phyloP scores from a whole-genome alignment of 92 coral and sea anemone species.

The Diadumene lineata region DNA sequence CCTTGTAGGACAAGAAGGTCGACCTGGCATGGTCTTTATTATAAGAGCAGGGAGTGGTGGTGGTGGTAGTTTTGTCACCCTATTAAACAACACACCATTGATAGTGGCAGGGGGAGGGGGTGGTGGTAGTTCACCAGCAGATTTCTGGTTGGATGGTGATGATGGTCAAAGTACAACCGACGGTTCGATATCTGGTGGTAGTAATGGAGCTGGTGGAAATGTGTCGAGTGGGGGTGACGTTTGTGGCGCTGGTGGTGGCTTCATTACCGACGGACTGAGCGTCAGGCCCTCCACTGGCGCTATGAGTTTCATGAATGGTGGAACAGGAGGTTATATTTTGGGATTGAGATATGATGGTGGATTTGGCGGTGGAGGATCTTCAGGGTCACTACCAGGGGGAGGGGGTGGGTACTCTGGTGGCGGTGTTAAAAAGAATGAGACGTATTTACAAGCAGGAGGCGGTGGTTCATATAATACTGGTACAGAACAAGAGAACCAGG shows the following conservation, averaged over 20 bases:
- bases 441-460: constrained; percentile 50
- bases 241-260: too few relatives aligned
- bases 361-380: constrained; percentile 82
- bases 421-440: constrained; percentile 48
- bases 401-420: constrained; percentile 91
- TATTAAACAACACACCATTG: constrained; percentile 25
- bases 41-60: constrained; percentile 74
- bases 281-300: constrained; percentile 20
- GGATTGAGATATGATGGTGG: constrained; percentile 41
- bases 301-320: constrained; percentile 48
- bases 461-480: constrained; percentile 78
- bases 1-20: constrained; percentile 78
- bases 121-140: constrained; percentile 56
- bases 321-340: constrained; percentile 45
- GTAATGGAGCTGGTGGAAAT: neutral
- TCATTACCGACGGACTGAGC: constrained; percentile 40
- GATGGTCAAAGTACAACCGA: constrained; percentile 58
- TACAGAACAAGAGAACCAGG: constrained; percentile 33
- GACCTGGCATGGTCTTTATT: neutral
- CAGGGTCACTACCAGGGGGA: constrained; percentile 62
- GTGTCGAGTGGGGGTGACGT: constrained; percentile 71
- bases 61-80: constrained; percentile 73
- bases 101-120: constrained; percentile 87
- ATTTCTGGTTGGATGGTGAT: constrained; percentile 51
- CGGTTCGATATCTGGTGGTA: constrained; percentile 39